These are phyloP conservation scores for Zaprionus africanus DNA, from an alignment of 1,140 invertebrate genomes.

Conservation along the genomic window DNA sequence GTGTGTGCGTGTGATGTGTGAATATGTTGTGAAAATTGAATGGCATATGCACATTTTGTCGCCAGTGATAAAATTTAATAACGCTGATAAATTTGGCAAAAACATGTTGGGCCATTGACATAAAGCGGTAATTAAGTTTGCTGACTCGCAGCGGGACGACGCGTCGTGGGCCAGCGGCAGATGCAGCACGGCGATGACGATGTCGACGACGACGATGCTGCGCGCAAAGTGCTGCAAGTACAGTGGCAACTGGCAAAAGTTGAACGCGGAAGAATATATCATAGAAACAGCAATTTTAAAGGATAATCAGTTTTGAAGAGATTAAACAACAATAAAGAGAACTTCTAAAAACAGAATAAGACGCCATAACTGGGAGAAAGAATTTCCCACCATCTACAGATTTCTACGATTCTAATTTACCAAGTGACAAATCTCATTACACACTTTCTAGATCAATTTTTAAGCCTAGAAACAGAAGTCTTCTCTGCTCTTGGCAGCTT, in stretches of 20 bases:
- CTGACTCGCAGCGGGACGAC: slow-evolving; percentile 46
- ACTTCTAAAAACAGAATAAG: no score
- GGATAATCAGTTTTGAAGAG: background rate
- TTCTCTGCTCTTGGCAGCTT: background rate
- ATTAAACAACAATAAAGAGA: background rate
- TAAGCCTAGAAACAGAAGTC: background rate
- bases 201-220: background rate
- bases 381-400: background rate
- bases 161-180: background rate
- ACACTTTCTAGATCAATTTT: background rate
- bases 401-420: background rate
- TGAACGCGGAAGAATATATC: background rate
- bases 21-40: slow-evolving; percentile 82
- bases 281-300: background rate
- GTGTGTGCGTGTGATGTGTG: slow-evolving; percentile 66
- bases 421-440: background rate
- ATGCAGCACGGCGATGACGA: slow-evolving; percentile 16
- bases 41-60: slow-evolving; percentile 83
- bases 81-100: slow-evolving; percentile 83
- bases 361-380: no score
- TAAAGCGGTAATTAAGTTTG: slow-evolving; percentile 84
- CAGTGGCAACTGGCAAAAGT: slow-evolving; percentile 11
- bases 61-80: slow-evolving; percentile 84
- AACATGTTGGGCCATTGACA: slow-evolving; percentile 83
- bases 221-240: slow-evolving; percentile 24